Conservation (phyloP, 2,113 vertebrate genomes). For the Cyanoderma ruficeps region DNA sequence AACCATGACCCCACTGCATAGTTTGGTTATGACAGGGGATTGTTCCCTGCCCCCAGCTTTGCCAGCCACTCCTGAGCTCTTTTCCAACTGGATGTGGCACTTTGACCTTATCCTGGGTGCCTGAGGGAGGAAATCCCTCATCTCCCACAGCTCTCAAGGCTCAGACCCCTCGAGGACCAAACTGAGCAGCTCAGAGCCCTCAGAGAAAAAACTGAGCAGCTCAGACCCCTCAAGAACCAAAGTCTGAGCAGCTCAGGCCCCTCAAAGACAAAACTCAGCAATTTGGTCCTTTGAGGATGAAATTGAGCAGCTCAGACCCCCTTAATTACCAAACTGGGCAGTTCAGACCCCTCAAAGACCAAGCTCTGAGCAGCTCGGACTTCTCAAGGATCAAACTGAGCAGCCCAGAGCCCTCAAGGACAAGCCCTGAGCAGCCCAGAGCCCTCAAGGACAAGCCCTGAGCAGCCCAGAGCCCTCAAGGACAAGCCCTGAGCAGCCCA, state of each 20-base stretch:
- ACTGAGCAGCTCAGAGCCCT: background rate
- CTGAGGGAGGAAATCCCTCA: background rate
- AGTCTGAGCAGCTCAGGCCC: background rate
- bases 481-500: too few relatives aligned
- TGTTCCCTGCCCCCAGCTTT: background rate
- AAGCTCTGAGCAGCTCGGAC: too few relatives aligned
- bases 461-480: background rate
- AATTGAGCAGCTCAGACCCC: background rate
- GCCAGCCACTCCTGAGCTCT: rapidly evolving
- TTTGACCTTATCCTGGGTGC: rapidly evolving
- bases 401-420: background rate
- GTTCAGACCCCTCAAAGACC: background rate
- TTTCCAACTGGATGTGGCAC: background rate
- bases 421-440: background rate
- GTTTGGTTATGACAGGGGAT: background rate
- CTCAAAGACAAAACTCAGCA: background rate
- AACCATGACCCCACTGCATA: background rate
- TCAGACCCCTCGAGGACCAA: background rate
- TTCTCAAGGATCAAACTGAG: background rate
- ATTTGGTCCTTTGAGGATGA: rapidly evolving
- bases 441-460: background rate
- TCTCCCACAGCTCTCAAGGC: rapidly evolving
- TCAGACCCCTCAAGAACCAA: background rate
- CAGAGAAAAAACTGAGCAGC: background rate
- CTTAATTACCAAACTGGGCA: background rate